A percentile compares a stretch with the other conserved stretches of the same genome.
Conservation (phyloP, 2,113 vertebrate species). For the Microtus ochrogaster region DNA sequence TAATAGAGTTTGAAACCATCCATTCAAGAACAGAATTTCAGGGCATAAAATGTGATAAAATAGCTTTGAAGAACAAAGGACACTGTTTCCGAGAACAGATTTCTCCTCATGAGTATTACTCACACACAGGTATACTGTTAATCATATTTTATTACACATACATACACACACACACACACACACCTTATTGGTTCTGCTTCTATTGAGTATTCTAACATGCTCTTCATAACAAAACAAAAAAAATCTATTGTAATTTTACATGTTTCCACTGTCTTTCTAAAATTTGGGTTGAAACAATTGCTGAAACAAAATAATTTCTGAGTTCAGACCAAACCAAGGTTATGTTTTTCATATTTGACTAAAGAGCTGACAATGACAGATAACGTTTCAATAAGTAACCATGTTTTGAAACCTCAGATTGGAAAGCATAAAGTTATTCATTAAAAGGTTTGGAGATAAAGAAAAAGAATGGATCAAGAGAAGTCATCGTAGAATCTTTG, state of each 20-base stretch:
- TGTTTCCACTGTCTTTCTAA: neutral
- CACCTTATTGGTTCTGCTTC: neutral
- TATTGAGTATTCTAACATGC: neutral
- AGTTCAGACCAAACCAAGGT: constrained; percentile 24
- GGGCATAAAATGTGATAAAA: neutral
- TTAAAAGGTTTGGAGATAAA: neutral
- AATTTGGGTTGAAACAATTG: neutral
- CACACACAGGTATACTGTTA: neutral
- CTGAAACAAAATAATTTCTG: constrained; percentile 13
- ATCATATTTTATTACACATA: neutral
- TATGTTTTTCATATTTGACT: neutral
- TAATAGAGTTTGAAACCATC: neutral
- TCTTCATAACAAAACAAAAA: neutral
- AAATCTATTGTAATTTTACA: neutral
- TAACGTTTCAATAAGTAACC: neutral
- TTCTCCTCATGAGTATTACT: neutral
- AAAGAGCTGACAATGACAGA: neutral
- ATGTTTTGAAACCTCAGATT: neutral
- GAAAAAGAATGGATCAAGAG: neutral
- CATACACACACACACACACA: neutral
- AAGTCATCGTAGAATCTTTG: neutral
- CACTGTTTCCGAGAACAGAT: neutral
- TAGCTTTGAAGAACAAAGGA: neutral
- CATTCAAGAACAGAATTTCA: neutral
- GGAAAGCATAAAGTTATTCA: neutral